phyloP scores from a whole-genome alignment of 2,888 invertebrate species.

The Pycnomerus fuliginosus region DNA sequence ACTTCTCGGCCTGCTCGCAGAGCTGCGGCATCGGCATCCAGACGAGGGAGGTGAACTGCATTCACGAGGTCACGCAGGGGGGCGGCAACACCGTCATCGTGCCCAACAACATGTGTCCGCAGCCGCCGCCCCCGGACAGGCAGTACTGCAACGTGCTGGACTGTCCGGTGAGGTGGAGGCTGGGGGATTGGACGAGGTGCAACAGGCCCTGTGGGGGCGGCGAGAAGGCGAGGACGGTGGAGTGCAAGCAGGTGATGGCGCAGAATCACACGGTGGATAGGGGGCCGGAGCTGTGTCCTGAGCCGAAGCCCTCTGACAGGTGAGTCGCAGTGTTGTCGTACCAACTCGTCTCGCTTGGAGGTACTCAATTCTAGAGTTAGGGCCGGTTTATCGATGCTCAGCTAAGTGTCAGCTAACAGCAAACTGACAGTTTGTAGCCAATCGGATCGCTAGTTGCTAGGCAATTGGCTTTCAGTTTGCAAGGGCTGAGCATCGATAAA shows the following conservation, averaged over 20 bases:
- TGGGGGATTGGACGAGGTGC: slow-evolving; percentile 88
- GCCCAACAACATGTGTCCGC: slow-evolving; percentile 91
- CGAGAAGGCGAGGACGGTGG: slow-evolving; percentile 76
- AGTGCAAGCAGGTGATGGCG: slow-evolving; percentile 91
- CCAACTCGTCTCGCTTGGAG: too few relatives aligned
- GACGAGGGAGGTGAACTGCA: slow-evolving; percentile 85
- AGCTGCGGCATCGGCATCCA: slow-evolving; percentile 94
- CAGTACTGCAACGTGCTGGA: slow-evolving; percentile 91
- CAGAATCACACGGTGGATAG: slow-evolving; percentile 87
- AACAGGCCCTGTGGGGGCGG: slow-evolving; percentile 93
- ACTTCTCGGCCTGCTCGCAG: slow-evolving; percentile 86
- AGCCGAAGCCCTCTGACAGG: slow-evolving; percentile 72
- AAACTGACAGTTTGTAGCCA: too few relatives aligned
- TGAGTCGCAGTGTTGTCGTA: too few relatives aligned
- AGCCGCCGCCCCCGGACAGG: slow-evolving; percentile 84
- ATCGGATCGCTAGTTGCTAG: too few relatives aligned
- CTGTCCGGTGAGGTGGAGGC: slow-evolving; percentile 89
- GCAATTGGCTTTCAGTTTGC: too few relatives aligned
- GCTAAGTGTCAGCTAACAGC: too few relatives aligned
- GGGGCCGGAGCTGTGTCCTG: slow-evolving; percentile 72
- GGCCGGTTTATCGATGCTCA: too few relatives aligned
- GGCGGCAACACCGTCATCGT: slow-evolving; percentile 88
- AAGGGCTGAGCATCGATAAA: too few relatives aligned
- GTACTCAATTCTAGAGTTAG: too few relatives aligned
- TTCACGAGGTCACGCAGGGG: slow-evolving; percentile 82